Conservation (phyloP, 2,888 invertebrate genomes). For the Phyto melanocephala region DNA sequence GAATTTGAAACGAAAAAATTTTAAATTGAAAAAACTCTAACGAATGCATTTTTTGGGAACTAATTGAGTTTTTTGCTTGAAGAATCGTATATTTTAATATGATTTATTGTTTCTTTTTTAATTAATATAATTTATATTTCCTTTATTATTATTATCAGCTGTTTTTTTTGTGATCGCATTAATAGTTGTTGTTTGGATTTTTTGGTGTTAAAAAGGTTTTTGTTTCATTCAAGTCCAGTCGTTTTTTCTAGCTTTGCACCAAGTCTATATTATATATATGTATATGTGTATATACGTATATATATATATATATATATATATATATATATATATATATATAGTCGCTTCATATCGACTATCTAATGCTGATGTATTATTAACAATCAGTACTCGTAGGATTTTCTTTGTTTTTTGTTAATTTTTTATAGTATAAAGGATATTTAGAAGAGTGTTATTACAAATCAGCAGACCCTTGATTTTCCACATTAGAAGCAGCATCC, state of each 20-base stretch:
- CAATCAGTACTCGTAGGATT: too few relatives aligned
- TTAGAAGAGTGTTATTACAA: conserved; percentile 68
- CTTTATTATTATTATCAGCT: conserved; percentile 23
- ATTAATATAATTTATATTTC: conserved; percentile 26
- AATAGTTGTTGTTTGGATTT: conserved; percentile 26
- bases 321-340: too few relatives aligned
- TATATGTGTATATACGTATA: too few relatives aligned
- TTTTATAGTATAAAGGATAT: conserved; percentile 51
- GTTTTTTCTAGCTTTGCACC: conserved; percentile 34
- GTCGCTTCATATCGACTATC: too few relatives aligned
- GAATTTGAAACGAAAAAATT: background rate
- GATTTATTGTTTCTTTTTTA: conserved; percentile 36
- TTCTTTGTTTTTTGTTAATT: too few relatives aligned
- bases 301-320: too few relatives aligned
- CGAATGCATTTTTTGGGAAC: conserved; percentile 12
- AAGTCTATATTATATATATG: conserved; percentile 32
- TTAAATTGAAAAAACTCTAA: background rate
- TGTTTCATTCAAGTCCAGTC: conserved; percentile 41
- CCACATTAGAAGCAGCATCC: conserved; percentile 65
- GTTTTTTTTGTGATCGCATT: conserved; percentile 4
- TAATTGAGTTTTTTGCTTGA: background rate
- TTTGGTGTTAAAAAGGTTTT: conserved; percentile 56
- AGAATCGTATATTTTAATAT: conserved; percentile 8
- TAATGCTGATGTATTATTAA: too few relatives aligned
- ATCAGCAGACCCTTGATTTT: conserved; percentile 66